Conservation (phyloP, 2,113 vertebrate species). For the Hippocampus zosterae region DNA sequence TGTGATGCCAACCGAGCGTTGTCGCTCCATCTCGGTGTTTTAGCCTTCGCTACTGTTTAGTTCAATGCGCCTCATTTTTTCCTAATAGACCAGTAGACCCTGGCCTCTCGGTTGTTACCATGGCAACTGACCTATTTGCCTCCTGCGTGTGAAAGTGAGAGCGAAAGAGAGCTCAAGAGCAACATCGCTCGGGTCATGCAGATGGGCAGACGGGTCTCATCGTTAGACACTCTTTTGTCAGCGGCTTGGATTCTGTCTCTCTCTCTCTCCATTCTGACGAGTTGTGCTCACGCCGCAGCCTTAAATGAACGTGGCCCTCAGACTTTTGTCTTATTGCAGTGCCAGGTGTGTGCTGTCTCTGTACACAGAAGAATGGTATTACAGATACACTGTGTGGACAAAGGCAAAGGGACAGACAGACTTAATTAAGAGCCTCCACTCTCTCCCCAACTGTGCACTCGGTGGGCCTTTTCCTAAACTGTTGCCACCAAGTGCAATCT, state of each 20-base stretch:
- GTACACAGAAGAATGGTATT: not conserved
- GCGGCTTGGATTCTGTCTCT: conserved; percentile 13
- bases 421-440: too few relatives aligned
- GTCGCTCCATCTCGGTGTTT: conserved; percentile 3
- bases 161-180: conserved; percentile 32
- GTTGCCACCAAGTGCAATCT: too few relatives aligned
- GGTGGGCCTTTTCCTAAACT: too few relatives aligned
- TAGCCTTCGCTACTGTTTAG: not conserved
- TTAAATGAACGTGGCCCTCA: not conserved
- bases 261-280: conserved; percentile 77
- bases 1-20: not conserved
- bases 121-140: conserved; percentile 95
- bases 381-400: not conserved
- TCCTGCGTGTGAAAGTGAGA: conserved; percentile 60
- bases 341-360: not conserved
- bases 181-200: conserved; percentile 76
- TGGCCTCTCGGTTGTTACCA: conserved; percentile 89
- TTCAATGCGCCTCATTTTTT: conserved; percentile 84
- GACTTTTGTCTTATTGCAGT: not conserved
- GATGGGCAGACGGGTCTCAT: conserved; percentile 77
- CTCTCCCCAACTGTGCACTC: too few relatives aligned
- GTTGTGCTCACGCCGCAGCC: conserved; percentile 69
- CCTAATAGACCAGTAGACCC: conserved; percentile 87
- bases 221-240: conserved; percentile 65
- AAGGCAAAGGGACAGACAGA: not conserved